Evolutionary conservation across 2,888 invertebrate species (phyloP), one percentile per base, ranked within the genome.

Genomic region (Agrilus mali): DNA sequence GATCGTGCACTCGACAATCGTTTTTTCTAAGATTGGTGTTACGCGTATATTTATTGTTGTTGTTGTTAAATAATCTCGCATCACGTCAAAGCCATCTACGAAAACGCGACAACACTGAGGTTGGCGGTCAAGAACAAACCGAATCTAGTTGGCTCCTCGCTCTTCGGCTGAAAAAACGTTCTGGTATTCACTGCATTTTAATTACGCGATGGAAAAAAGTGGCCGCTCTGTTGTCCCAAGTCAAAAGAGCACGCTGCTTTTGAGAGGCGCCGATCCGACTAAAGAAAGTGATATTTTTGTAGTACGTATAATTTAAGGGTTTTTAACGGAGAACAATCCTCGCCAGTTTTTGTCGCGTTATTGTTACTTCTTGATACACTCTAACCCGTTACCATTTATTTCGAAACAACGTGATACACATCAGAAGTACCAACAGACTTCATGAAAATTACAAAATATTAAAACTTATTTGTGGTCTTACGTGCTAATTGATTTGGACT

Each of bases 221-320:
- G 16, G 20, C 44, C 34, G 36, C 20, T 27, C 27, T 27, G 27
- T 27, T 27, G 27, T 27, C 27, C 27, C 27, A 27, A 27, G 27
- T 27, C 27, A 27, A 27, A 22, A 37, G 40, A 42, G n/a, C 27
- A 41, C 33, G 38, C 42, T 38, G 42, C 35, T 38, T 33, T 42
- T 31, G 20, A 34, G 16, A 16, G 37, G 22, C 39, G 34, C 38
- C 20, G 32, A 35, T 34, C 42, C 37, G 38, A 36, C 42, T 15
- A 32, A 40, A 40, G 40, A 39, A 41, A 45, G 45, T 45, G 42
- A 41, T 41, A 45, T 45, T 45, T 41, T 45, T 38, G 42, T 45
- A 40, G 41, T 45, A 45, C 42, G 42, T 45, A 45, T 42, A 45
- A 39, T 45, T 45, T 42, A 38, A 35, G 39, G 42, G 37, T 42